Evolutionary conservation across 2,797 vertebrate genomes (phyloP), one percentile per base, ranked within the genome.

Genomic region (Morus bassanus): DNA sequence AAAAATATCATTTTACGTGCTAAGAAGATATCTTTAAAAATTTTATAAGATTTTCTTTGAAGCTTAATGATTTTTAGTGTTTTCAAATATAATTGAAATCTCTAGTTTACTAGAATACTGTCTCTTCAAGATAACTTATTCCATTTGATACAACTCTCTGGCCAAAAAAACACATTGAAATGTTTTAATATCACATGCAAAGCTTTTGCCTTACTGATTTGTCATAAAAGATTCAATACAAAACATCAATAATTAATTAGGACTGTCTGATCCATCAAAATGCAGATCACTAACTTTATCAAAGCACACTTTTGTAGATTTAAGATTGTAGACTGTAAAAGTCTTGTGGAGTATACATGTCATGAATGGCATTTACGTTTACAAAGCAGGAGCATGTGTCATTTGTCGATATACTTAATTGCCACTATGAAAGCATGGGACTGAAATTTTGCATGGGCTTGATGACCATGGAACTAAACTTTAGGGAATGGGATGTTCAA

Each of bases 181-280:
- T 41, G 2, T n/a, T 86, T 89, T 64, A 76, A 73, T 64, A 88
- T 45, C 63, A 81, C 53, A 93, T 46, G 10, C 53, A 68, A 73
- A 96, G n/a, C 63, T 95, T 95, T 91, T 95, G 69, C 61, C 72
- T 95, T 59, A n/a, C 70, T 35, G 75, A 53, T 89, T 96, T 81
- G 57, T 67, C 88, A 98, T 97, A 93, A 97, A 96, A 96, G 64
- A 93, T 95, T 96, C 90, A 93, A 85, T 65, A 91, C 22, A 31
- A 10, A 53, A 45, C 69, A 95, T 96, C 91, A 96, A 96, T 97
- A 97, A 97, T 97, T 97, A 96, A 97, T 96, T 93, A 91, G 51
- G 24, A 37, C 73, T 88, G 85, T 69, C 91, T 93, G 60, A 91
- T 92, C 89, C 79, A 91, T 87, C 64, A 93, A 82, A 97, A 96